Evolutionary conservation across 2,888 invertebrate species (phyloP).

Genomic region (Amiota mariae): DNA sequence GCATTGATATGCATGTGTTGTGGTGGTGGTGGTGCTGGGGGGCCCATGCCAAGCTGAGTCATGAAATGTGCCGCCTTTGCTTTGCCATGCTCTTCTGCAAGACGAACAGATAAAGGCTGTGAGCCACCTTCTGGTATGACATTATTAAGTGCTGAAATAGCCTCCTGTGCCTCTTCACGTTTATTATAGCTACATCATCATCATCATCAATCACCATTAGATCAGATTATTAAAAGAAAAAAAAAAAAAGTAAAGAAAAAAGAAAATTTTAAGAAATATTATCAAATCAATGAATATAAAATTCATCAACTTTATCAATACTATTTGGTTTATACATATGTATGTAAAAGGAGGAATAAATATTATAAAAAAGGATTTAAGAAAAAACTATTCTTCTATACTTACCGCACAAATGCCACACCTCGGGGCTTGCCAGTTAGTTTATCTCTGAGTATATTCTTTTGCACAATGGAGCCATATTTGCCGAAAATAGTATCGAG

Average conservation of each 20-base stretch:
- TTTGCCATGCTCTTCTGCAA: constrained; percentile 74
- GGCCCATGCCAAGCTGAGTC: constrained; percentile 66
- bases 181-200: constrained; percentile 81
- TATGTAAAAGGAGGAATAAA: background rate
- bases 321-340: background rate
- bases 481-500: constrained; percentile 89
- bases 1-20: constrained; percentile 54
- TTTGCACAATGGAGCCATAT: constrained; percentile 93
- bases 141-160: constrained; percentile 89
- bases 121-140: constrained; percentile 88
- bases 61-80: constrained; percentile 72
- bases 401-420: constrained; percentile 92
- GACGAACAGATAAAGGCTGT: constrained; percentile 84
- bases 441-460: constrained; percentile 91
- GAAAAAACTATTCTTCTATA: constrained; percentile 29
- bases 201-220: background rate
- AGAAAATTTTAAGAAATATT: constrained; percentile 33
- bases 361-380: background rate
- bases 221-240: background rate
- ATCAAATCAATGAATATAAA: background rate
- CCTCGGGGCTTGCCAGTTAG: constrained; percentile 90
- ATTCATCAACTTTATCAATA: background rate
- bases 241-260: constrained; percentile 13
- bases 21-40: constrained; percentile 56
- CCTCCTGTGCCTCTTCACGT: constrained; percentile 91